Evolutionary conservation across 1,140 invertebrate genomes (phyloP).

Genomic region (Zaprionus africanus): DNA sequence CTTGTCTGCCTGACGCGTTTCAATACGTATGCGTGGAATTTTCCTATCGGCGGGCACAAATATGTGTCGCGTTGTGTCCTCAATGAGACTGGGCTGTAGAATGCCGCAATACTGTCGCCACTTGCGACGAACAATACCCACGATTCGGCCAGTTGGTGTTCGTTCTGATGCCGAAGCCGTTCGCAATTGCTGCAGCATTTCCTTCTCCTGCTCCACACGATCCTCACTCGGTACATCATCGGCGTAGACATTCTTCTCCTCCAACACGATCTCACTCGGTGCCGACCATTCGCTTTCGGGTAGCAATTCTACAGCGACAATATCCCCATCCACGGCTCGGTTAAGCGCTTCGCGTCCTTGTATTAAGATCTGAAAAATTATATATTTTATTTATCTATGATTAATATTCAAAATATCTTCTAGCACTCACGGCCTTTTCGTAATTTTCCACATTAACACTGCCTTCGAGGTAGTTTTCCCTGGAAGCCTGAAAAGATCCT

Average conservation of each 20-base stretch:
- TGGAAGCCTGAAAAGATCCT: conserved; percentile 92
- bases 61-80: conserved; percentile 90
- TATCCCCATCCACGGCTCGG: conserved; percentile 97
- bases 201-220: conserved; percentile 59
- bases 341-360: conserved; percentile 96
- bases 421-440: conserved; percentile 89
- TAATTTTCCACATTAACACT: conserved; percentile 91
- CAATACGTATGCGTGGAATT: conserved; percentile 96
- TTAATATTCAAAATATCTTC: background rate
- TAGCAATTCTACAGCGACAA: conserved; percentile 96
- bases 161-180: conserved; percentile 80
- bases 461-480: conserved; percentile 98
- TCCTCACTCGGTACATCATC: conserved; percentile 88
- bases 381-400: background rate
- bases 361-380: conserved; percentile 89
- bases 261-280: conserved; percentile 93
- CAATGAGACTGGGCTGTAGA: conserved; percentile 91
- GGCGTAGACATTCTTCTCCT: conserved; percentile 91
- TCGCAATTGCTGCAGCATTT: conserved; percentile 68
- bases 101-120: conserved; percentile 99
- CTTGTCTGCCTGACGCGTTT: conserved; percentile 93
- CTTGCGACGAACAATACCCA: conserved; percentile 97
- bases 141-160: conserved; percentile 93
- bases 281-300: conserved; percentile 95
- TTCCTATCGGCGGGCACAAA: conserved; percentile 96